Evolutionary conservation across 2,797 vertebrate species (phyloP), one percentile per base, ranked within the genome.

Genomic region (Paguma larvata): DNA sequence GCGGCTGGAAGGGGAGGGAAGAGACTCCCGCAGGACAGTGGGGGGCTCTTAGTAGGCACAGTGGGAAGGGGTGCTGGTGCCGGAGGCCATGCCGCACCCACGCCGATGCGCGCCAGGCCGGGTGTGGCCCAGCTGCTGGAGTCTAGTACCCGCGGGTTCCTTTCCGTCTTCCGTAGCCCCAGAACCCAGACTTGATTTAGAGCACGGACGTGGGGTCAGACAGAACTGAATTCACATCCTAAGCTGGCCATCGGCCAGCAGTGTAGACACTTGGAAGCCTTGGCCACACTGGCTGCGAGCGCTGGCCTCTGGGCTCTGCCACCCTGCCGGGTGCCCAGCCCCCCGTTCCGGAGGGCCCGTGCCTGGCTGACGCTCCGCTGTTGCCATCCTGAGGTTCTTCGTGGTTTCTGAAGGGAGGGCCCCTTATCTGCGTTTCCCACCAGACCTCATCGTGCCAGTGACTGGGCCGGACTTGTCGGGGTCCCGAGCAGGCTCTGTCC

Each of bases 91-190:
- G 6, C 15, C 14, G 6, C 5, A 18, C 48, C 18, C 14, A 0
- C 16, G 19, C 3, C 23, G 19, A 23, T 8, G 30, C 1, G 21
- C 11, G 67, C 1, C 15, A 12, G 53, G n/a, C 41, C 8, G 10
- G n/a, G 48, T 3, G 46, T 2, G 18, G n/a, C 34, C 68, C 56
- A 30, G 41, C 6, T 0, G 15, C 56, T n/a, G 15, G 53, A 32
- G 14, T 30, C 27, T 2, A 1, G 13, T 7, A 19, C 19, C 0
- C 0, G 1, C 0, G 2, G 6, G 0, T 14, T 62, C 30, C 23
- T 44, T 21, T 4, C 30, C 15, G 0, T 11, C 21, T 53, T 83
- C 85, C 21, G 15, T 19, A 63, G n/a, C 73, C 59, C 25, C 5
- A 38, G 48, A 51, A 51, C 48, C 13, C 48, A 51, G 48, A 38